Base-by-base conservation (phyloP, 2,797 vertebrate genomes). In the Arnoldichthys spilopterus region DNA sequence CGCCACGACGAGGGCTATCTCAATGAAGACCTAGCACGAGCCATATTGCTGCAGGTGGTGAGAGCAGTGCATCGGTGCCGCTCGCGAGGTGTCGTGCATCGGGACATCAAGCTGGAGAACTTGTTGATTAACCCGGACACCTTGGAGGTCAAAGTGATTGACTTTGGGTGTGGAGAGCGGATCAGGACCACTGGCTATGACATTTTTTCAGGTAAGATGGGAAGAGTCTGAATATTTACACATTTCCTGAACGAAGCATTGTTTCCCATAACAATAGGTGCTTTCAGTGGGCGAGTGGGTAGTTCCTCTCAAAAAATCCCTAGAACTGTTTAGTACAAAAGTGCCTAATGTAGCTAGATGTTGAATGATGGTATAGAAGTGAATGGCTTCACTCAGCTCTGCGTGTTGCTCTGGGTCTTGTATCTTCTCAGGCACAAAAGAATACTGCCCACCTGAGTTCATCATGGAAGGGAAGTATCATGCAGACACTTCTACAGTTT, bases 91-190 rank as follows among this genome's bases (percentile, higher is more conserved):
- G 78, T 80, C 32, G 30, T 75, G 24, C 78, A 80, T 11, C 24
- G 64, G 2, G 72, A 80, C 32, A 74, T 79, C 15, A 73, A 79
- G 26, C 34, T 59, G 15, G 61, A 56, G 24, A 80, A 80, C 32
- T 20, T 80, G 5, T 45, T 80, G 6, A 53, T 75, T 22, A 75
- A 70, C 22, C 47, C 12, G 2, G 32, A 53, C 28, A 75, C 72
- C 22, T 24, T 51, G 9, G 30, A 74, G 11, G 53, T 80, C 40
- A 80, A 80, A 30, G 3, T 79, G 15, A 74, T 79, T 24, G 77
- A 80, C n/a, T 80, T 80, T 43, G 78, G 78, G 40, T 68, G 62
- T 61, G 72, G 78, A 0, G 32, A 70, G 8, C 11, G 69, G 11
- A 22, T 67, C 40, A 43, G 15, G 40, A 47, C n/a, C 7, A 2